These are phyloP conservation scores for Somateria mollissima DNA, from an alignment of 2,797 vertebrate genomes.

Conservation along the genomic window DNA sequence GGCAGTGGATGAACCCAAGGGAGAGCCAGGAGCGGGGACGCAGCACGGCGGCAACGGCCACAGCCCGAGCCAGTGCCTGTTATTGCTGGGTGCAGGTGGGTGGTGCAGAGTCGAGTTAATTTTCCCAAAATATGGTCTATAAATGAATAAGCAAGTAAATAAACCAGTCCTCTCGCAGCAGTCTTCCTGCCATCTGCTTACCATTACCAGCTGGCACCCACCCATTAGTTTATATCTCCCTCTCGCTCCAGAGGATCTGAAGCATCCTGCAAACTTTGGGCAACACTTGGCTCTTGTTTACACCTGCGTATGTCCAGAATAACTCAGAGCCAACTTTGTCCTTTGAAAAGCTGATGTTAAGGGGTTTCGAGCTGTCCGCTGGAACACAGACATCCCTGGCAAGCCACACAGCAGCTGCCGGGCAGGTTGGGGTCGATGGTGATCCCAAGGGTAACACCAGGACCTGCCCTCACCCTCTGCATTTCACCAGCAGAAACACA, in stretches of 20 bases:
- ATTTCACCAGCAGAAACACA: too few relatives aligned
- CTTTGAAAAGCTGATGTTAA: not conserved
- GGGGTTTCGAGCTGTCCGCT: not conserved
- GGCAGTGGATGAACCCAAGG: accelerated
- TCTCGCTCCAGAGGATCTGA: not conserved
- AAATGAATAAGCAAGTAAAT: conserved; percentile 54
- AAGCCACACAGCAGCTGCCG: not conserved
- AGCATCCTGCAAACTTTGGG: not conserved
- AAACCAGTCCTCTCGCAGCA: conserved; percentile 37
- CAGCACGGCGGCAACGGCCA: accelerated
- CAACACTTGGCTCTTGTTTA: not conserved
- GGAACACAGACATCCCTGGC: not conserved
- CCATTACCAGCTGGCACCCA: conserved; percentile 49
- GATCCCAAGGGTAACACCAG: not conserved
- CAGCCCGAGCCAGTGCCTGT: accelerated
- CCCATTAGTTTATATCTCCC: not conserved
- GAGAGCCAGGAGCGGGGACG: not conserved
- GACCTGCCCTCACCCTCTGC: not conserved
- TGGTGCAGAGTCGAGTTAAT: not conserved
- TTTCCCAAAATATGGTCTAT: not conserved
- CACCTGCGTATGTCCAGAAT: not conserved
- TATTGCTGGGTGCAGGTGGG: not conserved
- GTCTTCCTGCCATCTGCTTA: conserved; percentile 55
- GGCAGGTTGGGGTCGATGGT: accelerated
- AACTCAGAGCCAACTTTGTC: not conserved